Evolutionary conservation across 2,113 vertebrate species (phyloP).

Genomic region (Erythrolamprus reginae): DNA sequence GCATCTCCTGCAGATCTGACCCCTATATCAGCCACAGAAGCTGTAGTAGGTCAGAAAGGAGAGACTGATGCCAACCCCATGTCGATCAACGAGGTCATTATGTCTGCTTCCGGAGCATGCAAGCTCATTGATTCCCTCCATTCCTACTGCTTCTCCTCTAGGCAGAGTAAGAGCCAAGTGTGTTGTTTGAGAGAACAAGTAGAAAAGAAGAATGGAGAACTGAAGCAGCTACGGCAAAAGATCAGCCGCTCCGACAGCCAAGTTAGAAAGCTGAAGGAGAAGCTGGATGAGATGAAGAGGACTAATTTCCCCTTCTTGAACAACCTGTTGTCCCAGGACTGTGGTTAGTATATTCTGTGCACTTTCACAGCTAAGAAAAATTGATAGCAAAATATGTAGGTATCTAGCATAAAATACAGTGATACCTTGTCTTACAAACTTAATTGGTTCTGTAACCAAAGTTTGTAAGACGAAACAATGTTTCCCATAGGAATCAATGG

Average conservation of each 20-base stretch:
- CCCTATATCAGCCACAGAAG: slow-evolving; percentile 65
- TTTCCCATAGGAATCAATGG: too few species aligned
- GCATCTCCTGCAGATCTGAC: slow-evolving; percentile 68
- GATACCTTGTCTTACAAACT: too few species aligned
- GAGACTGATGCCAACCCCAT: slow-evolving; percentile 71
- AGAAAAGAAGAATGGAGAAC: slow-evolving; percentile 68
- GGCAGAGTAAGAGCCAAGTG: slow-evolving; percentile 72
- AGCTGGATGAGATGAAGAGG: slow-evolving; percentile 68
- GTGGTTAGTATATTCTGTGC: slow-evolving; percentile 70
- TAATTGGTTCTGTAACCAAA: too few species aligned
- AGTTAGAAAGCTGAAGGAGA: slow-evolving; percentile 72
- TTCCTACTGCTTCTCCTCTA: slow-evolving; percentile 75
- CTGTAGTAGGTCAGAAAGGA: slow-evolving; percentile 58
- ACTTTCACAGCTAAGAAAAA: background rate
- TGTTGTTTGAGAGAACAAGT: slow-evolving; percentile 72
- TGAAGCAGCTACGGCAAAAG: slow-evolving; percentile 65
- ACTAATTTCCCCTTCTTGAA: slow-evolving; percentile 63
- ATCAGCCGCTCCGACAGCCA: slow-evolving; percentile 71
- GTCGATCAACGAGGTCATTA: slow-evolving; percentile 76
- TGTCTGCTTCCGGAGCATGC: slow-evolving; percentile 72
- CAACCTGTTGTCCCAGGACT: slow-evolving; percentile 65
- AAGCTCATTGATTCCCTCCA: slow-evolving; percentile 74
- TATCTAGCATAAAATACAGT: background rate
- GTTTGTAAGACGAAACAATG: too few species aligned
- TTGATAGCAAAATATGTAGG: background rate